Conservation (phyloP, 2,888 invertebrate genomes). For the Drosophila buzzatii region DNA sequence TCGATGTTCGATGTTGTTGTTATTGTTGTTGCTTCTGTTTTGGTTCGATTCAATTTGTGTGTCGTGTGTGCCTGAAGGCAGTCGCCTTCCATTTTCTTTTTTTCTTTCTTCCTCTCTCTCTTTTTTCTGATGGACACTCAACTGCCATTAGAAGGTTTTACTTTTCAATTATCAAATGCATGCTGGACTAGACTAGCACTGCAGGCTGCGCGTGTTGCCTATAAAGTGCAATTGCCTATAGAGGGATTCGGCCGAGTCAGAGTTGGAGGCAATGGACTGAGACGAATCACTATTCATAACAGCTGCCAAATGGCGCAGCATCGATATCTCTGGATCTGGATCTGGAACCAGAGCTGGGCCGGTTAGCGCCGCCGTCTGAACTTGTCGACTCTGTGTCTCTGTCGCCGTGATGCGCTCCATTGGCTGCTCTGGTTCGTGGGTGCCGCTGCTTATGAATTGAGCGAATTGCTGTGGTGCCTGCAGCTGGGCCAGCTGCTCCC, state of each 20-base stretch:
- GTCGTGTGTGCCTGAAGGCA: conserved; percentile 16
- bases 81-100: conserved; percentile 13
- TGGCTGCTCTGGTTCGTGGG: neutral
- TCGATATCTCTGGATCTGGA: neutral
- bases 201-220: conserved; percentile 24
- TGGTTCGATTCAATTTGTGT: conserved; percentile 36
- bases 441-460: conserved; percentile 14
- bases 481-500: conserved; percentile 21
- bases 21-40: conserved; percentile 26
- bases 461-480: conserved; percentile 4
- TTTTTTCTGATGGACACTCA: neutral
- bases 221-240: conserved; percentile 1
- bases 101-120: neutral
- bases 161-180: conserved; percentile 58
- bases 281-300: conserved; percentile 5
- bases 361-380: neutral
- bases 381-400: neutral
- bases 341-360: neutral
- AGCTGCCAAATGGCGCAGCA: conserved; percentile 7
- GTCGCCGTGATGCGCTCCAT: neutral
- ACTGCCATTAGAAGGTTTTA: conserved; percentile 19
- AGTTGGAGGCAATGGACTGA: neutral
- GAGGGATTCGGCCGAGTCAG: neutral
- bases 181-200: conserved; percentile 17
- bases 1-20: neutral